phyloP scores from a whole-genome alignment of 2,888 invertebrate genomes.

The Limnephilus lunatus region DNA sequence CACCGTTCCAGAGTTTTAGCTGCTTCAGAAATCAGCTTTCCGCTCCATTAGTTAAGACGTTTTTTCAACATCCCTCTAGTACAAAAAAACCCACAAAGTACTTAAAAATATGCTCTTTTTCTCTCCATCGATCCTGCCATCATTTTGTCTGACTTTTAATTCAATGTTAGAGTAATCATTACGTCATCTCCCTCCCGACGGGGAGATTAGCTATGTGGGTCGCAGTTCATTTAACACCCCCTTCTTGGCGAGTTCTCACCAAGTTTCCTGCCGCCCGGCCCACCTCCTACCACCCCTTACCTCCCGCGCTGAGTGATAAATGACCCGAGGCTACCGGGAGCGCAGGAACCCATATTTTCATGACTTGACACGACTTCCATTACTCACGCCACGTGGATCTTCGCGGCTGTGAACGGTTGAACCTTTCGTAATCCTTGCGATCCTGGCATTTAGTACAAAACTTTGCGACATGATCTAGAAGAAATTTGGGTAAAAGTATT shows the following conservation, averaged over 20 bases:
- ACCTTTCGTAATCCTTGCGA: conserved; percentile 20
- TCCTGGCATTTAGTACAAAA: conserved; percentile 12
- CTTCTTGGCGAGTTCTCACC: conserved; percentile 66
- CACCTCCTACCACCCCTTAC: conserved; percentile 66
- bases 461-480: not conserved
- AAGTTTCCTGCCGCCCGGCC: conserved; percentile 59
- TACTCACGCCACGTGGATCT: conserved; percentile 56
- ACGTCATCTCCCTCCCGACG: not conserved
- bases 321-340: conserved; percentile 42
- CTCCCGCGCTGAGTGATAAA: conserved; percentile 68
- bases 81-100: not conserved
- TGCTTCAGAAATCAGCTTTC: not conserved
- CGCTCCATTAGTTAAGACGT: not conserved
- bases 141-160: conserved; percentile 3
- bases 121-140: not conserved
- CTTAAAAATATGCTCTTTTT: not conserved
- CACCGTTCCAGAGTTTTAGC: not conserved
- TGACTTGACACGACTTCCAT: conserved; percentile 58
- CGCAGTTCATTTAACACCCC: conserved; percentile 75
- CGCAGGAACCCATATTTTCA: conserved; percentile 38
- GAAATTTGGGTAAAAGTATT: not conserved
- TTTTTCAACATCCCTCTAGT: not conserved
- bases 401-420: conserved; percentile 24
- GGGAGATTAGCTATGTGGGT: conserved; percentile 74
- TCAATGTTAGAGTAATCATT: not conserved